Evolutionary conservation across 2,888 invertebrate species (phyloP), one percentile per base, ranked within the genome.

Genomic region (Drosophila atripex): DNA sequence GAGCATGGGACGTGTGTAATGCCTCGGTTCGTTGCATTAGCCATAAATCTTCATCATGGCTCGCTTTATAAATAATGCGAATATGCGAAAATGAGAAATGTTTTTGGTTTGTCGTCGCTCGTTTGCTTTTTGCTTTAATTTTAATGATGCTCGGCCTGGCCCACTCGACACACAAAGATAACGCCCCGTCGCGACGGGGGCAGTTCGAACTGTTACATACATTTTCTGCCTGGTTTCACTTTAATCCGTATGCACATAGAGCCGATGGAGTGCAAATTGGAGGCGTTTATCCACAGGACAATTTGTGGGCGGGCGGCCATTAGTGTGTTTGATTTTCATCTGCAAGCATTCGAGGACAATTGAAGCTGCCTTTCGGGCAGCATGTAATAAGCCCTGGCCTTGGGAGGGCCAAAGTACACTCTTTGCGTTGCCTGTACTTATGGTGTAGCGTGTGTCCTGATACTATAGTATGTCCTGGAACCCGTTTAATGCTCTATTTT

Each of bases 31-130:
- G 59, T 39, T 76, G 78, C 76, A 65, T 76, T 72, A 59, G 63
- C 76, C 68, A 78, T 78, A 78, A 78, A 82, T 78, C 79, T 82
- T 72, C 74, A 58, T 82, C 76, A 80, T n/a, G 41, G 63, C 43
- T 54, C 59, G 61, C 51, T 57, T 64, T 70, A 69, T 57, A 65
- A 80, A 75, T 71, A 64, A 65, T 73, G 58, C 60, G 45, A 64
- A 39, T 58, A 51, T 55, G 53, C 28, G 55, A 32, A 54, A 52
- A 60, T 61, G 50, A 28, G 46, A 52, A 58, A 58, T 64, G 64
- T 64, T 64, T 51, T 63, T 63, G 64, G 50, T 50, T 60, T 43
- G 61, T 63, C 41, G 61, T 25, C 32, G 41, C 12, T 63, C 45
- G 63, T 23, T 21, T n/a, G 54, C 28, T 49, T 65, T 65, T 66